phyloP scores from a whole-genome alignment of 2,797 vertebrate species.

The Prunella strophiata region DNA sequence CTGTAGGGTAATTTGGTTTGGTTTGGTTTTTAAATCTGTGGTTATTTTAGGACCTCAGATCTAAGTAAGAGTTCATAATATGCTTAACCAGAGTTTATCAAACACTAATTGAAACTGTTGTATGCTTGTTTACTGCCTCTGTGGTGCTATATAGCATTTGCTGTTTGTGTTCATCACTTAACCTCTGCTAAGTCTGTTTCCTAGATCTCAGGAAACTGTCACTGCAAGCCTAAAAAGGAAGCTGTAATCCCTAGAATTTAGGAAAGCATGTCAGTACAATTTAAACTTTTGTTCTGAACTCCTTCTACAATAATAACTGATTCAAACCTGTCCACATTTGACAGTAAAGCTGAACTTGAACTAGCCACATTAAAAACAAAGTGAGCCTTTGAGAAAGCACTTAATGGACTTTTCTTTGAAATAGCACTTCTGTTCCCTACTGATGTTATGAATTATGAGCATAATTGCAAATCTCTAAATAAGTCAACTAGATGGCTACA shows the following conservation, averaged over 20 bases:
- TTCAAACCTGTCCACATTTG: not conserved
- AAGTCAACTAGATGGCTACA: not conserved
- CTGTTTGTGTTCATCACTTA: not conserved
- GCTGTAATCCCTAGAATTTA: not conserved
- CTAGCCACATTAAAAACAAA: not conserved
- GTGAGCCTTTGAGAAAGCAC: not conserved
- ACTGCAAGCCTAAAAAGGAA: not conserved
- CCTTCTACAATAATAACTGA: not conserved
- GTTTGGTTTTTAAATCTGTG: not conserved
- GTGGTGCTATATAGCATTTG: rapidly evolving
- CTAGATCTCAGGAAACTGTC: not conserved
- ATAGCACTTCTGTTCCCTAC: not conserved
- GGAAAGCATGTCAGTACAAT: not conserved
- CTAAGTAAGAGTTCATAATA: not conserved
- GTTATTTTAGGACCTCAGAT: not conserved
- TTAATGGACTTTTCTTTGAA: not conserved
- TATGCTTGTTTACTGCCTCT: not conserved
- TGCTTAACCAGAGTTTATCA: not conserved
- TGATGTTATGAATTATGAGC: not conserved
- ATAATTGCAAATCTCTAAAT: not conserved
- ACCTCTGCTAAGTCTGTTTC: not conserved
- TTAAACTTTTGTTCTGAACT: not conserved
- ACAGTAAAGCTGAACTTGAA: not conserved
- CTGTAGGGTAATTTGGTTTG: no score
- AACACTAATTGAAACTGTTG: not conserved